These are phyloP conservation scores for Onychomys torridus DNA, from an alignment of 2,797 vertebrate genomes.

Conservation along the genomic window DNA sequence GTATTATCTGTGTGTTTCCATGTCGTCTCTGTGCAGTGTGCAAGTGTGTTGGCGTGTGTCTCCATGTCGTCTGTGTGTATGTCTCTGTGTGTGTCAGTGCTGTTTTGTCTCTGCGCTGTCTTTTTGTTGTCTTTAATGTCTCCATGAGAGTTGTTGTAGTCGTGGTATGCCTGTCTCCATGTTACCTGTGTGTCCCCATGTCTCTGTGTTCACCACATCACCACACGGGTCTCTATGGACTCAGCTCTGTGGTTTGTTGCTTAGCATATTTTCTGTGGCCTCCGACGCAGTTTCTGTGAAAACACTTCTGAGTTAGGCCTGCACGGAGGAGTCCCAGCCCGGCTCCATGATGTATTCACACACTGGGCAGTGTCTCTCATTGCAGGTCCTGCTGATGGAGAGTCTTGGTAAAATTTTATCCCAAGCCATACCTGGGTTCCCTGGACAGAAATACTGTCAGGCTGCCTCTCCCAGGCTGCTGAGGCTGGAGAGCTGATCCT, in stretches of 20 bases:
- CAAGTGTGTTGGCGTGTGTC: not conserved
- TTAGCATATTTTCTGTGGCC: not conserved
- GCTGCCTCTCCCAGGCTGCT: not conserved
- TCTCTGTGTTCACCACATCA: not conserved
- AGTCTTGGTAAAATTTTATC: not conserved
- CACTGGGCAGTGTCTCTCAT: not conserved
- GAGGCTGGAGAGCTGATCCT: not conserved
- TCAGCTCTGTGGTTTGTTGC: not conserved
- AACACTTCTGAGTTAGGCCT: rapidly evolving
- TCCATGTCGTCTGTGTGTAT: not conserved
- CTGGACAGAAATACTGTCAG: not conserved
- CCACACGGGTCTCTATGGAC: not conserved
- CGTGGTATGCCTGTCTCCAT: not conserved
- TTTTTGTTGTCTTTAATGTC: not conserved
- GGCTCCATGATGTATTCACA: not conserved
- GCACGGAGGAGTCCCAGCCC: not conserved
- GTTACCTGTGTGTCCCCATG: not conserved
- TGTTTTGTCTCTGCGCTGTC: not conserved
- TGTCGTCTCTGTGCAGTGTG: not conserved
- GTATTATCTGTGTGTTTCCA: not conserved
- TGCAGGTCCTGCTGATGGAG: not conserved
- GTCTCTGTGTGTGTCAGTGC: not conserved
- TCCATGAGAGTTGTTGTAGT: not conserved
- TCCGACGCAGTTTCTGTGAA: not conserved
- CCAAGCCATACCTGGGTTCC: not conserved